Evolutionary conservation across 1,140 invertebrate genomes (phyloP), one percentile per base, ranked within the genome.

Genomic region (Dreissena polymorpha): DNA sequence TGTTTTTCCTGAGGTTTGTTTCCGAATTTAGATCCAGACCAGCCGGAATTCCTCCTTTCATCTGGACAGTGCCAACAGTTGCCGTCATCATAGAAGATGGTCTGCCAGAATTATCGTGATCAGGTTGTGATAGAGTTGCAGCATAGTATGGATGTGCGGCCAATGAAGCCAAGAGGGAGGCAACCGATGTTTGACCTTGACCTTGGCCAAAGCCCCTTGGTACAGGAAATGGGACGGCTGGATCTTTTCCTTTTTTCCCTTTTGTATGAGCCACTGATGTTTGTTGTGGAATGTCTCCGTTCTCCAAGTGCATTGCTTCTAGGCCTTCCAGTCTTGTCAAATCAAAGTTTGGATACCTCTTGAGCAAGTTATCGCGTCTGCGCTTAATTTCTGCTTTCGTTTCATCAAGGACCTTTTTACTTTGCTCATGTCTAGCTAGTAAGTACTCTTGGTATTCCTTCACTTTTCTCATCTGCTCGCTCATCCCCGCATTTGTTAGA

Each of bases 371-470:
- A 16, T 87, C 78, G 25, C 88, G 55, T 49, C 88, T 64, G 57
- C 74, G 73, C 64, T 91, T 86, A 27, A 91, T 88, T 70, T 88
- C 87, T 39, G 85, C 85, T 81, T 89, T 85, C 25, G 88, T 87
- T n/a, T 89, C 86, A 10, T 86, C 86, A 16, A 91, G 71, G 10
- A 88, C 81, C 51, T 81, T 71, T 78, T 89, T 90, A 67, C 89
- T 86, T 60, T 90, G 85, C 60, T 88, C 86, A 86, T 91, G 87
- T 29, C 85, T 87, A 3, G 85, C 76, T 16, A 90, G 57, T 39
- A 91, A 74, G 50, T 86, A 76, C 21, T 86, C 80, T 73, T 91
- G 90, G 69, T 91, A 90, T 21, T 91, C 89, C 67, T 86, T 84
- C 0, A 91, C 86, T 39, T 86, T 88, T 60, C 75, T 83, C 67